phyloP scores from a whole-genome alignment of 2,113 vertebrate genomes.

The Circaetus gallicus region DNA sequence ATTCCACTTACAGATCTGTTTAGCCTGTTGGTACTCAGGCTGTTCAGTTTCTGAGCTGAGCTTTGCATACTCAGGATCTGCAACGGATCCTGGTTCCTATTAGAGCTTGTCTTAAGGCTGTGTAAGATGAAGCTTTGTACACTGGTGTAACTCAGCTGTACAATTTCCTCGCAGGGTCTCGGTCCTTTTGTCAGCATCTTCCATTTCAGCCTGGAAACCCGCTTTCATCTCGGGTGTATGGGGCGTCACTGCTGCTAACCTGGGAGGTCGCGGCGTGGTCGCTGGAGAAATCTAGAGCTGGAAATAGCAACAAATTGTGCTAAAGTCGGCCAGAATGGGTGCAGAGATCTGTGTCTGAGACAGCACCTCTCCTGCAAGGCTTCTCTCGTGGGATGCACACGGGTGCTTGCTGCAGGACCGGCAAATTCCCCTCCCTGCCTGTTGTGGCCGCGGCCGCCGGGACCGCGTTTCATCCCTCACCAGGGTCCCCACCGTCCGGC shows the following conservation, averaged over 20 bases:
- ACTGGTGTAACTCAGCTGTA: not conserved
- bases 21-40: not conserved
- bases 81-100: fast-evolving
- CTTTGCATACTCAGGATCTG: not conserved
- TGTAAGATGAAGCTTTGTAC: fast-evolving
- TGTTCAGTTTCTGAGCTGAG: not conserved
- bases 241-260: not conserved
- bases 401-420: not conserved
- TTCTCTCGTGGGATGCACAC: fast-evolving
- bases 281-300: not conserved
- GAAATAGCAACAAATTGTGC: not conserved
- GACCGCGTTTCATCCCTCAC: fast-evolving
- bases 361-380: fast-evolving
- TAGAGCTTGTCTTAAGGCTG: not conserved
- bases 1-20: not conserved
- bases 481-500: not conserved
- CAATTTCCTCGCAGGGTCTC: not conserved
- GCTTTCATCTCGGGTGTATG: fast-evolving
- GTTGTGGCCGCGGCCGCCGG: too few relatives aligned
- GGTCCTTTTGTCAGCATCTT: not conserved
- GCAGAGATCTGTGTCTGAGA: not conserved
- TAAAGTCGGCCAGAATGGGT: not conserved
- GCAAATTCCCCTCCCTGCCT: not conserved
- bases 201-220: not conserved
- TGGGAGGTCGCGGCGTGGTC: not conserved